phyloP scores from a whole-genome alignment of 2,888 invertebrate genomes.

The Lithophane leautieri region DNA sequence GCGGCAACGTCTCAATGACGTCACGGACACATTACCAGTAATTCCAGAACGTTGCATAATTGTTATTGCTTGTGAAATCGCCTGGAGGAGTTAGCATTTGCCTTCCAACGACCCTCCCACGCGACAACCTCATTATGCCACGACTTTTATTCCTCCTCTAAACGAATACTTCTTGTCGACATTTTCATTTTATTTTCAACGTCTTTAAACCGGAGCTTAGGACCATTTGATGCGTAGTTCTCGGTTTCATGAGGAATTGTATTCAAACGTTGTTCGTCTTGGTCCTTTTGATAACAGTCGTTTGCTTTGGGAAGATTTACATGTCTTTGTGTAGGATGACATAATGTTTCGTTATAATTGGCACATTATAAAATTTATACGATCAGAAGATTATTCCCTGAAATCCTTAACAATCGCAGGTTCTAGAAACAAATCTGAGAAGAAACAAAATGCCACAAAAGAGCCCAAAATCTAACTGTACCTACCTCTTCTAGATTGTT shows the following conservation, averaged over 20 bases:
- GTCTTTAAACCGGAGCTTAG: slow-evolving; percentile 22
- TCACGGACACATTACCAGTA: slow-evolving; percentile 70
- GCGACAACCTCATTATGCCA: slow-evolving; percentile 68
- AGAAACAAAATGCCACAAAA: not conserved
- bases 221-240: slow-evolving; percentile 28
- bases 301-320: not conserved
- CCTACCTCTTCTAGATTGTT: slow-evolving; percentile 37
- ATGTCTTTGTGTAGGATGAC: not conserved
- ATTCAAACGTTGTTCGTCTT: not conserved
- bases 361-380: not conserved
- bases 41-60: slow-evolving; percentile 72
- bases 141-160: slow-evolving; percentile 55
- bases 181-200: slow-evolving; percentile 46
- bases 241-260: slow-evolving; percentile 12
- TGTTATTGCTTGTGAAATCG: slow-evolving; percentile 74
- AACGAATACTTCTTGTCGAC: slow-evolving; percentile 49
- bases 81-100: slow-evolving; percentile 64
- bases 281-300: slow-evolving; percentile 3
- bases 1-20: slow-evolving; percentile 60
- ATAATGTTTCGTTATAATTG: not conserved
- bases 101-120: slow-evolving; percentile 60
- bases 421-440: not conserved
- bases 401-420: not conserved
- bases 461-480: slow-evolving; percentile 4
- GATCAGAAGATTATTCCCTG: no score